phyloP scores from a whole-genome alignment of 2,888 invertebrate species.

The Choristoneura rosaceana region DNA sequence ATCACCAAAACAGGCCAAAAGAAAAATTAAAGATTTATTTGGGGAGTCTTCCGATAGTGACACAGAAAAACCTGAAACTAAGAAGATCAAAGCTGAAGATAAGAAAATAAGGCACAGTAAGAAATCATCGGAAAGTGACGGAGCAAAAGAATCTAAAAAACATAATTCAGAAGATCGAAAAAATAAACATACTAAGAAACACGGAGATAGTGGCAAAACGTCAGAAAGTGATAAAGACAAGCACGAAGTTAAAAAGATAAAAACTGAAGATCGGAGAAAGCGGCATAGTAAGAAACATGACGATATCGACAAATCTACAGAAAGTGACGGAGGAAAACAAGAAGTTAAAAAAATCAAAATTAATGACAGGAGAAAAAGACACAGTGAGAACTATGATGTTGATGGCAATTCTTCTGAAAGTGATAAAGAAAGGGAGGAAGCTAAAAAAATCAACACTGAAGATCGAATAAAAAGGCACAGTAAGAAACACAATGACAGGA shows the following conservation, averaged over 20 bases:
- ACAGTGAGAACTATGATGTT: slow-evolving; percentile 28
- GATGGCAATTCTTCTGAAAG: neutral
- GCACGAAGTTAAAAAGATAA: neutral
- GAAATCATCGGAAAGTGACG: neutral
- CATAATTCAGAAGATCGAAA: neutral
- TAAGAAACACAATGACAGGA: slow-evolving; percentile 39
- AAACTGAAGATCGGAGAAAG: neutral
- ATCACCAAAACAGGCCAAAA: slow-evolving; percentile 64
- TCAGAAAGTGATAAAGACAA: neutral
- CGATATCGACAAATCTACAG: neutral
- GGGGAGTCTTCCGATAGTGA: slow-evolving; percentile 82
- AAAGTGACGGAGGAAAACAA: slow-evolving; percentile 30
- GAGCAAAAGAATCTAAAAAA: neutral
- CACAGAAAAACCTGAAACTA: slow-evolving; percentile 48
- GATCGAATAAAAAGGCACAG: slow-evolving; percentile 50
- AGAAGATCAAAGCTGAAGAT: neutral
- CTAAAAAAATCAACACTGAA: slow-evolving; percentile 17
- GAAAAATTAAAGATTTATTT: slow-evolving; percentile 81
- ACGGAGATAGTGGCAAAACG: neutral
- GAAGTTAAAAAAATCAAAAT: slow-evolving; percentile 58
- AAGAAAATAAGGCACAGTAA: neutral
- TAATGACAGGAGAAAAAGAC: slow-evolving; percentile 48
- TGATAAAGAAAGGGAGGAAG: neutral
- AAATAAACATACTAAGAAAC: neutral
- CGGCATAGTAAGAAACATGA: neutral